These are phyloP conservation scores for Diachasmimorpha longicaudata DNA, from an alignment of 1,140 invertebrate species.

Conservation along the genomic window DNA sequence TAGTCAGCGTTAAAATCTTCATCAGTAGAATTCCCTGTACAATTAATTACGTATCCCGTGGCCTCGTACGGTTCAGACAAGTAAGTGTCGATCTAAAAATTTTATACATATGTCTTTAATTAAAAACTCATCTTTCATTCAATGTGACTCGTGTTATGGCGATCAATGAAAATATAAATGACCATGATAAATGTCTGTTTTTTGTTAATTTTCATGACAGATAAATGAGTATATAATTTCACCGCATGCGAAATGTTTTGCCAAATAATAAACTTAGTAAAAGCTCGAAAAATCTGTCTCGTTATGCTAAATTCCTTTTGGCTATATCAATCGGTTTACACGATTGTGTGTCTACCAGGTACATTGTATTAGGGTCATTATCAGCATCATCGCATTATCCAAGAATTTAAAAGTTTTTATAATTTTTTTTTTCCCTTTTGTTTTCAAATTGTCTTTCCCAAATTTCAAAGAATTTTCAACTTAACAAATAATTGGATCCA, in stretches of 20 bases:
- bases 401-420: slow-evolving; percentile 20
- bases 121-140: background rate
- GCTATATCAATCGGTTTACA: slow-evolving; percentile 46
- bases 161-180: background rate
- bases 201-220: background rate
- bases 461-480: background rate
- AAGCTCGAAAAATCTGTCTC: slow-evolving; percentile 15
- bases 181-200: no score
- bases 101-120: slow-evolving; percentile 2
- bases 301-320: slow-evolving; percentile 46
- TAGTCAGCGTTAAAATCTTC: background rate
- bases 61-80: slow-evolving; percentile 29
- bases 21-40: slow-evolving; percentile 27
- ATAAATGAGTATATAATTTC: background rate
- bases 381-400: slow-evolving; percentile 29
- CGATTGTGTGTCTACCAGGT: slow-evolving; percentile 56
- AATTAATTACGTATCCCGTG: slow-evolving; percentile 40
- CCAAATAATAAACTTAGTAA: slow-evolving; percentile 4
- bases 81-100: slow-evolving; percentile 28
- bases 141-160: background rate
- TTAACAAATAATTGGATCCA: slow-evolving; percentile 5
- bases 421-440: slow-evolving; percentile 19
- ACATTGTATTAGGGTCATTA: slow-evolving; percentile 53
- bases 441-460: background rate
- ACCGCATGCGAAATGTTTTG: background rate